Percentiles rank a stretch among this genome's conserved stretches.
Conservation (phyloP, 1,140 invertebrate species). For the Aleiodes sp. region DNA sequence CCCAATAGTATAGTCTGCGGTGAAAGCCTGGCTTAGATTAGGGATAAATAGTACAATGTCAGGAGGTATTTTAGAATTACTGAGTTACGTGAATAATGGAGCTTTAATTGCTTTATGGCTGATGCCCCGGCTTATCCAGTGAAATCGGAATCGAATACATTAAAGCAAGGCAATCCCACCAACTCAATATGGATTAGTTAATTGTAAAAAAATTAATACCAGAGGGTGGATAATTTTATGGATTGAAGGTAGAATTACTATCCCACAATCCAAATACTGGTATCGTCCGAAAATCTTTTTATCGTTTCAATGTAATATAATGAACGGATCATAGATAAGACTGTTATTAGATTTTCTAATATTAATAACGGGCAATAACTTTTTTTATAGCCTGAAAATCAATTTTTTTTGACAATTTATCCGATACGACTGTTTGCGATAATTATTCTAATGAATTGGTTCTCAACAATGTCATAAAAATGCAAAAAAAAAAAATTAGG, state of each 20-base stretch:
- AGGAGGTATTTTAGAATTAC: constrained; percentile 32
- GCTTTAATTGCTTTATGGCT: constrained; percentile 52
- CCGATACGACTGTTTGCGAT: too few species aligned
- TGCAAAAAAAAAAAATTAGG: constrained; percentile 44
- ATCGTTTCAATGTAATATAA: too few species aligned
- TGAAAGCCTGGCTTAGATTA: constrained; percentile 21
- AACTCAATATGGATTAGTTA: constrained; percentile 18
- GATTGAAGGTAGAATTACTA: background rate
- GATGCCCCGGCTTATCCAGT: constrained; percentile 49
- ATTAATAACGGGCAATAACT: too few species aligned
- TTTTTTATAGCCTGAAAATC: too few species aligned
- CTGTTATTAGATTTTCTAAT: too few species aligned
- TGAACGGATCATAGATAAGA: too few species aligned
- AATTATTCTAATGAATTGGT: background rate
- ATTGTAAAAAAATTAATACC: constrained; percentile 4
- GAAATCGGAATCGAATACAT: constrained; percentile 45
- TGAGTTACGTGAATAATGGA: constrained; percentile 53
- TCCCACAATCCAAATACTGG: background rate
- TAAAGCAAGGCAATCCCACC: constrained; percentile 18
- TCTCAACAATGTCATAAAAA: constrained; percentile 21
- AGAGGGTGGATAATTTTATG: background rate
- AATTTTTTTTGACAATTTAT: too few species aligned
- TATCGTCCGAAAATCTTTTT: background rate
- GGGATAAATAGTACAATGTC: constrained; percentile 20
- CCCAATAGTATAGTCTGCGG: constrained; percentile 35